phyloP scores from a whole-genome alignment of 2,888 invertebrate genomes.

The Pharmacophagus antenor region DNA sequence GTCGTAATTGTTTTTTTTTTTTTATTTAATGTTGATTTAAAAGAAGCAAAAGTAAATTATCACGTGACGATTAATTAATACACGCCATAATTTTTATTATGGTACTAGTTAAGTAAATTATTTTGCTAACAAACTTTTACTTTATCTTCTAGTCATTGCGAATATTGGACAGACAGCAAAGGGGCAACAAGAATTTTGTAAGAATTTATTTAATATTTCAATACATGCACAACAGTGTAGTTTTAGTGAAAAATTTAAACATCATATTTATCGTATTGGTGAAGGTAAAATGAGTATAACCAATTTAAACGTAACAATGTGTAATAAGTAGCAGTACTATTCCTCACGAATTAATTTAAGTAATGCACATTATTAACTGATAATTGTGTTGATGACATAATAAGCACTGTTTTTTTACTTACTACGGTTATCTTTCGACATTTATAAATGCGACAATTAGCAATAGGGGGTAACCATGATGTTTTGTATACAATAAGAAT shows the following conservation, averaged over 20 bases:
- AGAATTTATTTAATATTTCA: constrained; percentile 8
- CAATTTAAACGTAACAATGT: background rate
- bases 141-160: constrained; percentile 19
- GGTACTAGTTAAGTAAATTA: no score
- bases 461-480: constrained; percentile 67
- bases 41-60: no score
- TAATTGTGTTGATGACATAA: background rate
- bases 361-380: constrained; percentile 1
- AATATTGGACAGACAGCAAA: constrained; percentile 8
- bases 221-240: constrained; percentile 12
- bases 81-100: no score
- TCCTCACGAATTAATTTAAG: constrained; percentile 2
- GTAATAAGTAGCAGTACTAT: background rate
- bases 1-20: no score
- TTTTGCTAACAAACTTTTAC: constrained; percentile 6
- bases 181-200: constrained; percentile 19
- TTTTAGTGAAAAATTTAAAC: background rate
- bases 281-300: background rate
- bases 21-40: no score
- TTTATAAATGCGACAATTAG: constrained; percentile 62
- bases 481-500: constrained; percentile 33
- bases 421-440: constrained; percentile 51
- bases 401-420: background rate
- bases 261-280: background rate
- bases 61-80: no score